Percentiles rank a stretch among this genome's conserved stretches.
phyloP scores from a whole-genome alignment of 2,797 vertebrate genomes.

The Monodelphis domestica region DNA sequence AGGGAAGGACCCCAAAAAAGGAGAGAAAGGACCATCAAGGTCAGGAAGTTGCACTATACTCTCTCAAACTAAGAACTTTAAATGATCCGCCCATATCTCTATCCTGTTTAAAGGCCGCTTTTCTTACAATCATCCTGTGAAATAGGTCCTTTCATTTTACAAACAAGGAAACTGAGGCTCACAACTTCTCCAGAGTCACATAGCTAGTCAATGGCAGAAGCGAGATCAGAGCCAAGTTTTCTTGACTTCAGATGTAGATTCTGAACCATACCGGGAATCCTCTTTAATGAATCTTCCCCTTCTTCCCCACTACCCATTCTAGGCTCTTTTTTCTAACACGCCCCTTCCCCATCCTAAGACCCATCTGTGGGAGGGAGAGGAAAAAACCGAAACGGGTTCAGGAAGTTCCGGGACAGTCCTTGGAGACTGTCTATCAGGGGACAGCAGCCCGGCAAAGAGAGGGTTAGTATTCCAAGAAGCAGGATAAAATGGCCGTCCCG shows the following conservation, averaged over 20 bases:
- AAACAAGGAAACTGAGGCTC: background rate
- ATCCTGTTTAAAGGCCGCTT: background rate
- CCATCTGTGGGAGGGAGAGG: no score
- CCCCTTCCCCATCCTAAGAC: accelerated
- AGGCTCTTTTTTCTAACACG: no score
- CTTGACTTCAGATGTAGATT: background rate
- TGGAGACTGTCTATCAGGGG: background rate
- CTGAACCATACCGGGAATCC: background rate
- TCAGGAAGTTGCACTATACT: background rate
- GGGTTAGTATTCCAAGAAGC: constrained; percentile 25
- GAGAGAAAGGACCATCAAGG: background rate
- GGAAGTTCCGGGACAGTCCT: background rate
- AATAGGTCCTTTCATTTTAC: background rate
- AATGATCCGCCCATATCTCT: background rate
- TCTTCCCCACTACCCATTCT: accelerated
- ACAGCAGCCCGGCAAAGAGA: background rate
- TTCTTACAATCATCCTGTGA: background rate
- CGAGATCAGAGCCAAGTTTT: background rate
- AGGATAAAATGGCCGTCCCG: constrained; percentile 81
- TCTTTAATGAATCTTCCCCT: accelerated
- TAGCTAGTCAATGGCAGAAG: background rate
- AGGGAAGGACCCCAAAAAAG: background rate
- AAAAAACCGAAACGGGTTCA: accelerated
- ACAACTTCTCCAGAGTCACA: background rate
- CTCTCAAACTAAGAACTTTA: background rate